Conservation (phyloP, 2,888 invertebrate genomes). For the Phyto melanocephala region DNA sequence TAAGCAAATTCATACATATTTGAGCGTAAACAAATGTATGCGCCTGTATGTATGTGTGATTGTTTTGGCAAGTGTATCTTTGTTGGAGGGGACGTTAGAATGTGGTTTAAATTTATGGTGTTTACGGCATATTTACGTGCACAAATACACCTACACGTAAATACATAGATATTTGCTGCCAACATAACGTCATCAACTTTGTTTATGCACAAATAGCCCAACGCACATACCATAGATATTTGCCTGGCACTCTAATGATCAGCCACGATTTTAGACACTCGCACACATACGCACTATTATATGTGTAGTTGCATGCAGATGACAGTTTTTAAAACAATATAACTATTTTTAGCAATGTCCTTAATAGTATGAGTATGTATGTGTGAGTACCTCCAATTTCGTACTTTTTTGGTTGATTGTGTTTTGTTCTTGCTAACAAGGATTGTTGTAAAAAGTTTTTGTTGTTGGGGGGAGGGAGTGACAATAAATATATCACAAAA, state of each 20-base stretch:
- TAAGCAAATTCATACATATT: not conserved
- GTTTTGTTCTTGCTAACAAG: not conserved
- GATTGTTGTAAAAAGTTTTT: not conserved
- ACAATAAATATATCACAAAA: not conserved
- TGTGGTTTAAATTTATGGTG: constrained; percentile 46
- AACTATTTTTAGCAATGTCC: constrained; percentile 10
- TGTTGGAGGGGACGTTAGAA: constrained; percentile 41
- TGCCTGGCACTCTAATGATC: not conserved
- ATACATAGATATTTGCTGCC: not conserved
- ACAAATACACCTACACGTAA: constrained; percentile 20
- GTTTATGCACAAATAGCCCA: not conserved
- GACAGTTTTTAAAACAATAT: constrained; percentile 8
- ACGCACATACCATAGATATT: not conserved
- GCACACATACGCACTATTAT: not conserved
- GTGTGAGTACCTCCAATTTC: not conserved
- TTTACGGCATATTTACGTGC: constrained; percentile 46
- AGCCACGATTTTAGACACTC: not conserved
- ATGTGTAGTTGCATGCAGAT: not conserved
- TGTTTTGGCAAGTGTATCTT: not conserved
- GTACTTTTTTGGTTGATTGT: not conserved
- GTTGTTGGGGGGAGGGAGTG: not conserved
- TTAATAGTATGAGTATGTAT: not conserved
- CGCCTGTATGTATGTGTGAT: not conserved
- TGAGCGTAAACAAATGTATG: not conserved
- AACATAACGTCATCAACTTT: not conserved